Percentiles rank a stretch among this genome's conserved stretches.
phyloP scores from a whole-genome alignment of 2,888 invertebrate genomes.

The Philereme vetulata region DNA sequence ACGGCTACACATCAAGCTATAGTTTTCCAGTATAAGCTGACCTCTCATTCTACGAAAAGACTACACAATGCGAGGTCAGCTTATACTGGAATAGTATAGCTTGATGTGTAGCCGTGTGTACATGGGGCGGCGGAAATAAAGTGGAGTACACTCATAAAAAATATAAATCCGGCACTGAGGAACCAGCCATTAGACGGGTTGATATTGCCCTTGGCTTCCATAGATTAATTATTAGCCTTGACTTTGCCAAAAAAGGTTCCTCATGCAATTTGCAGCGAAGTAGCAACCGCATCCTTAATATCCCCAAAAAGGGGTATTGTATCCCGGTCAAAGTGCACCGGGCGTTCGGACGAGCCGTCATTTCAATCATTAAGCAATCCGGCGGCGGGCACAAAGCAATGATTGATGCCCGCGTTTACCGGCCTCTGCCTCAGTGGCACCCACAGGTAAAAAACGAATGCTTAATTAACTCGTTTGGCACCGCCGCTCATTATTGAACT shows the following conservation, averaged over 20 bases:
- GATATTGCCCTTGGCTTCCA: no score
- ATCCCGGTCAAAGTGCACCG: constrained; percentile 55
- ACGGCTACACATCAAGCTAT: no score
- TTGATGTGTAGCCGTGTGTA: no score
- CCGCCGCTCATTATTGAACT: constrained; percentile 79
- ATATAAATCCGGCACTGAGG: no score
- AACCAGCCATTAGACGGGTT: no score
- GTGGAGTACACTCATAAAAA: no score
- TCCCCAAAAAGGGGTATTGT: constrained; percentile 34
- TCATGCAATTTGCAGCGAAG: constrained; percentile 14
- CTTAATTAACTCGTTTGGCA: constrained; percentile 84
- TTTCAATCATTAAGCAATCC: constrained; percentile 79
- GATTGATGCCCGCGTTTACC: constrained; percentile 82
- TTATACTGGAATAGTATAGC: no score
- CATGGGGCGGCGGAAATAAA: no score
- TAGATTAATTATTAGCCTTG: background rate
- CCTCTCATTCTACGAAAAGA: no score
- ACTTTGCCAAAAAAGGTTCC: constrained; percentile 2
- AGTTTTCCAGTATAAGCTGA: no score
- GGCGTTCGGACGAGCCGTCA: constrained; percentile 51
- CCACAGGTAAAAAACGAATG: constrained; percentile 73
- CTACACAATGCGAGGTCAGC: no score
- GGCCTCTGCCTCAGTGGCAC: constrained; percentile 68
- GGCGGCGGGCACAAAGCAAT: constrained; percentile 79
- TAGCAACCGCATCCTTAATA: constrained; percentile 24